phyloP scores from a whole-genome alignment of 2,797 vertebrate species.

The Cuculus canorus region DNA sequence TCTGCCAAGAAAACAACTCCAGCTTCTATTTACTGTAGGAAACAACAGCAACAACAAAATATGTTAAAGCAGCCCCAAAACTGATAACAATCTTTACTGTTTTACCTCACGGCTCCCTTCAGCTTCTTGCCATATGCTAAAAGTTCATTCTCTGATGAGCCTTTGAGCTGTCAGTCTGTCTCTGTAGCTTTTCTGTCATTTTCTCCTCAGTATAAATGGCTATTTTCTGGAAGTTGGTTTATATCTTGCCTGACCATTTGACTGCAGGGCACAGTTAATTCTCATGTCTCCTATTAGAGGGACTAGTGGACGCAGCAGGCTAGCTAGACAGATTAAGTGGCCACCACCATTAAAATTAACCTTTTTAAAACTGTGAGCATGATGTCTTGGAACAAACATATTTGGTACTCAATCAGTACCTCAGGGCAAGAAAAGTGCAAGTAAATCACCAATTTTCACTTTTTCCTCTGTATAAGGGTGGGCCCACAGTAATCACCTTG shows the following conservation, averaged over 20 bases:
- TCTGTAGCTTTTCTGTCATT: conserved; percentile 30
- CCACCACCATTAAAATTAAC: conserved; percentile 63
- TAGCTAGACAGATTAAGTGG: conserved; percentile 63
- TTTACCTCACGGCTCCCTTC: conserved; percentile 26
- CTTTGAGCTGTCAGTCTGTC: conserved; percentile 68
- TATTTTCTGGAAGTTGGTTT: conserved; percentile 59
- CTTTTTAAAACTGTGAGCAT: conserved; percentile 55
- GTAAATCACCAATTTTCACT: background rate
- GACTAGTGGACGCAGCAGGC: conserved; percentile 13
- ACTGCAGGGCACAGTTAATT: conserved; percentile 54
- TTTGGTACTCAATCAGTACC: background rate
- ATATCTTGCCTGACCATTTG: conserved; percentile 55
- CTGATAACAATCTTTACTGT: background rate
- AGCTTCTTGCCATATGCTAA: conserved; percentile 33
- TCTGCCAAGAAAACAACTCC: background rate
- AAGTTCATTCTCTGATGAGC: conserved; percentile 43
- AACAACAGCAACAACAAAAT: background rate
- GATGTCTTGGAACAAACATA: conserved; percentile 44
- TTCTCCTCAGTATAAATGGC: conserved; percentile 34
- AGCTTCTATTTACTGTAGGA: background rate
- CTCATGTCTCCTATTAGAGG: conserved; percentile 35
- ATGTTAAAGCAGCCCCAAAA: background rate
- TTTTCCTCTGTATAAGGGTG: background rate
- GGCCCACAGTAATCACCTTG: fast-evolving
- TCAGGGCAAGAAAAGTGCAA: background rate